phyloP scores from a whole-genome alignment of 2,888 invertebrate genomes.

The Salticus scenicus region DNA sequence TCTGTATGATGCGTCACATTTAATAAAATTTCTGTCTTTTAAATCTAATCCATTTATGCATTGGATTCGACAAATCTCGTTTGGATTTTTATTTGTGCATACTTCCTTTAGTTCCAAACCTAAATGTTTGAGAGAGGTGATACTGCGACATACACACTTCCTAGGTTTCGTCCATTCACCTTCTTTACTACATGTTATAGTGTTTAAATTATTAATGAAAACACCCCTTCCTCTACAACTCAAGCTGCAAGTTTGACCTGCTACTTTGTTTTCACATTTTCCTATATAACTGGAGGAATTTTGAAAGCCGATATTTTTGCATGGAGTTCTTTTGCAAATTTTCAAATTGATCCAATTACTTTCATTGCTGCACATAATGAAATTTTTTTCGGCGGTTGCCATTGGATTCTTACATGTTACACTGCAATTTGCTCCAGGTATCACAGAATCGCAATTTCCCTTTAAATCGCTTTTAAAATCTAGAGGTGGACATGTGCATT shows the following conservation, averaged over 20 bases:
- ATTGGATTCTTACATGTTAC: background rate
- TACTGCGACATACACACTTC: background rate
- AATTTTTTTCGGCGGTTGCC: background rate
- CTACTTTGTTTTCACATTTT: background rate
- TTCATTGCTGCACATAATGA: background rate
- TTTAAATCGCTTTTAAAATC: background rate
- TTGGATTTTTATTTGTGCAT: background rate
- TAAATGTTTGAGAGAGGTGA: too few relatives aligned
- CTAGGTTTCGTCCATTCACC: background rate
- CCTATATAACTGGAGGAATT: background rate
- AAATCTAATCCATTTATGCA: background rate
- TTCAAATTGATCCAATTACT: background rate
- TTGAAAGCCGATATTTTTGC: background rate
- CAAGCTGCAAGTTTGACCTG: background rate
- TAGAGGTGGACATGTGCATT: slow-evolving; percentile 20
- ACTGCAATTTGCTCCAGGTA: background rate
- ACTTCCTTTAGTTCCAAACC: background rate
- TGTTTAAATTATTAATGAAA: background rate
- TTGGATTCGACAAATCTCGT: background rate
- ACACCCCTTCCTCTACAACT: background rate
- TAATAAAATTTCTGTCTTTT: background rate
- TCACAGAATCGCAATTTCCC: background rate
- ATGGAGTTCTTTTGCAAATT: background rate
- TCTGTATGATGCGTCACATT: background rate
- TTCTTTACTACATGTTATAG: background rate